Conservation (phyloP, 2,797 vertebrate genomes). For the Steatocranus sp. region DNA sequence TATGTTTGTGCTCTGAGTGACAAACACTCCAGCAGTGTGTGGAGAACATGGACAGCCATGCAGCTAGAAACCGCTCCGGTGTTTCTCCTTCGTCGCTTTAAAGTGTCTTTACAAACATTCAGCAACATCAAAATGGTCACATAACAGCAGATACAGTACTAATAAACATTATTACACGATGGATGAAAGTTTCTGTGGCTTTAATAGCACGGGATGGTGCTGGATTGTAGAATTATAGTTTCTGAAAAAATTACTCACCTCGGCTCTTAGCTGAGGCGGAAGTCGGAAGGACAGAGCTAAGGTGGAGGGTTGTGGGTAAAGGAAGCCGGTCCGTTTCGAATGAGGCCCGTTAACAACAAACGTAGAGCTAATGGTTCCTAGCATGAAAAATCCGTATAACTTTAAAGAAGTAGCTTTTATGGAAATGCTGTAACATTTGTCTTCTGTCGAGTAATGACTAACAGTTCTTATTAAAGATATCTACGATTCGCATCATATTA, state of each 20-base stretch:
- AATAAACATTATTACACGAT: fast-evolving
- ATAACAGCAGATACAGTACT: fast-evolving
- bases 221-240: slow-evolving; percentile 38
- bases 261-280: slow-evolving; percentile 59
- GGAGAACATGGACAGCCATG: neutral
- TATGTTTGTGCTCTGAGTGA: fast-evolving
- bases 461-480: neutral
- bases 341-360: neutral
- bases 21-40: fast-evolving
- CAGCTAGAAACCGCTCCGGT: neutral
- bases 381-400: neutral
- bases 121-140: neutral
- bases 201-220: slow-evolving; percentile 32
- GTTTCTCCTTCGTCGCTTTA: neutral
- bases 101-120: neutral
- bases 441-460: neutral
- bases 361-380: neutral
- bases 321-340: slow-evolving; percentile 40
- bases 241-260: slow-evolving; percentile 44
- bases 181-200: fast-evolving
- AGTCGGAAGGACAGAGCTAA: slow-evolving; percentile 64
- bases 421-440: neutral
- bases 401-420: neutral
- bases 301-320: slow-evolving; percentile 53
- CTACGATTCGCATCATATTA: neutral